Evolutionary conservation across 2,888 invertebrate species (phyloP).

Genomic region (Amblyjoppa proteus): DNA sequence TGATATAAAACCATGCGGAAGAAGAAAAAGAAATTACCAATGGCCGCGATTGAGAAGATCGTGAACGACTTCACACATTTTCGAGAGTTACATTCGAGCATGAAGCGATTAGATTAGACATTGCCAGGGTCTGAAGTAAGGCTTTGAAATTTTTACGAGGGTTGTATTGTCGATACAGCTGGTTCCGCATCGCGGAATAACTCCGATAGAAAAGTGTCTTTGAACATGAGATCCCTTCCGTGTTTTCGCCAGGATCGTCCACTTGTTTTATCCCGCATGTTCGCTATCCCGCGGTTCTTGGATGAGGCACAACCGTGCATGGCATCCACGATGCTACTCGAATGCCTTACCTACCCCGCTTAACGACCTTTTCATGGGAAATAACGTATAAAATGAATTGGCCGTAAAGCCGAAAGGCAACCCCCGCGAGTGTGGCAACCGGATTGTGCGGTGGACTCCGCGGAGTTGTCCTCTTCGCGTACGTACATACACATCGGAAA

Average conservation of each 20-base stretch:
- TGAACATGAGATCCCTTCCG: not conserved
- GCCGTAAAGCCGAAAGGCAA: conserved; percentile 79
- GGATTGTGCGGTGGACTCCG: conserved; percentile 61
- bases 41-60: not conserved
- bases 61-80: not conserved
- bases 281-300: not conserved
- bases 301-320: conserved; percentile 43
- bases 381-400: conserved; percentile 83
- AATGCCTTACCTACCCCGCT: conserved; percentile 52
- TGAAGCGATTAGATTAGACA: not conserved
- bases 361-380: conserved; percentile 80
- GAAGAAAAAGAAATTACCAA: not conserved
- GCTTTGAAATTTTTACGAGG: not conserved
- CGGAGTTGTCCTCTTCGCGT: conserved; percentile 75
- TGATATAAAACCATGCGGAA: no score
- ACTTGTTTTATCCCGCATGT: conserved; percentile 35
- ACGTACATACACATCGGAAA: conserved; percentile 56
- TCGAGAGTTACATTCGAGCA: not conserved
- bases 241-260: not conserved
- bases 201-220: not conserved
- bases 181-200: conserved; percentile 8
- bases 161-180: not conserved
- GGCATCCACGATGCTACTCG: conserved; percentile 14
- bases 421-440: conserved; percentile 50
- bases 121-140: not conserved